Evolutionary conservation across 2,888 invertebrate genomes (phyloP), one percentile per base, ranked within the genome.

Genomic region (Nephrotoma flavescens): DNA sequence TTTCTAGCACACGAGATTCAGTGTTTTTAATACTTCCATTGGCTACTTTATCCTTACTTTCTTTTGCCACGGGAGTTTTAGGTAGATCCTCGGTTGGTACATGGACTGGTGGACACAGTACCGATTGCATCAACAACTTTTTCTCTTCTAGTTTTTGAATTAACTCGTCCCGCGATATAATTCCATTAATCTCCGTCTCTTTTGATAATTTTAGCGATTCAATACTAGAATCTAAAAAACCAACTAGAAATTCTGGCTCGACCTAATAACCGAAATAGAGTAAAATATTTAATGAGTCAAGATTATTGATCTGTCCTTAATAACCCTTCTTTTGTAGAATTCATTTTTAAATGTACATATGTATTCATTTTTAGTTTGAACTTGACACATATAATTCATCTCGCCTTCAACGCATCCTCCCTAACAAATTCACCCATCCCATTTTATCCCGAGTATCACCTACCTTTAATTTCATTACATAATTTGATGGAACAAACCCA

Each of bases 401-500:
- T 41, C 15, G 2, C 6, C 42, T 5, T 42, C 15, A 11, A 41
- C n/a, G 42, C 9, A 41, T n/a, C 7, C 84, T 84, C 84, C 42
- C 42, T 12, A 42, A n/a, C 84, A 42, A 84, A 5, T 4, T 42
- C 42, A 42, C n/a, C 19, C 52, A 15, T 6, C 15, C 52, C 52
- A 52, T 11, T 11, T 9, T 41, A 83, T 83, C 41, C 42, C 9
- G 42, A 83, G 19, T 19, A 19, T 71, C 71, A 86, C 86, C 41
- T 90, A 96, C 96, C 93, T 96, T 95, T 89, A 96, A 94, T 89
- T 94, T 93, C 89, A 95, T 94, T 87, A 97, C 96, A 92, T 97
- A 97, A 93, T 97, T 97, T 86, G 96, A 96, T 87, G 97, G 97
- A 88, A 97, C 96, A 90, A 96, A 97, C 86, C 97, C 97, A 88